Evolutionary conservation across 2,113 vertebrate species (phyloP).

Genomic region (Rhinoderma darwinii): DNA sequence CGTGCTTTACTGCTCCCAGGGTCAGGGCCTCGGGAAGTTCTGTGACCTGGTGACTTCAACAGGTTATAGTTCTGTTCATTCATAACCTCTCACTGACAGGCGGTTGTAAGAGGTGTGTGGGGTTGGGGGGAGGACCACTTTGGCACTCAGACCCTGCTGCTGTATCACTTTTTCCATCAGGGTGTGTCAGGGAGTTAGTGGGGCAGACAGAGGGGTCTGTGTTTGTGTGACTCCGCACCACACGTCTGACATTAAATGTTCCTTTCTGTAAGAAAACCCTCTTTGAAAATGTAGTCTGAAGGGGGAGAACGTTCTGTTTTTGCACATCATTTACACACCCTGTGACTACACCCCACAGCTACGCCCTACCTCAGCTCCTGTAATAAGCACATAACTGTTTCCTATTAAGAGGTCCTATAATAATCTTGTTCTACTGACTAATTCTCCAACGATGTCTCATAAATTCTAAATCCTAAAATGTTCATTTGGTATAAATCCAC

Average conservation of each 20-base stretch:
- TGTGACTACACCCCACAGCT: conserved; percentile 43
- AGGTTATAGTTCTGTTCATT: conserved; percentile 29
- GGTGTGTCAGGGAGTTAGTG: conserved; percentile 50
- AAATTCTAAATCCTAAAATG: conserved; percentile 2
- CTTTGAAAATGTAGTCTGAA: conserved; percentile 38
- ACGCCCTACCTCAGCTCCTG: conserved; percentile 4
- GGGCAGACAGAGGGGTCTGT: conserved; percentile 56
- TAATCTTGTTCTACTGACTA: conserved; percentile 35
- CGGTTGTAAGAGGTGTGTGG: conserved; percentile 43
- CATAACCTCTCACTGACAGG: conserved; percentile 32
- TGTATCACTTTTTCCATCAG: conserved; percentile 56
- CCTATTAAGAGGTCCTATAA: conserved; percentile 29
- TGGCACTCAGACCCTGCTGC: conserved; percentile 1
- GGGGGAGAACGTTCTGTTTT: conserved; percentile 26
- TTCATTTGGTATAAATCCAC: not conserved
- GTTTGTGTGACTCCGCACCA: conserved; percentile 38
- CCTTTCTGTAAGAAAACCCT: conserved; percentile 48
- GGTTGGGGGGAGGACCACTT: conserved; percentile 21
- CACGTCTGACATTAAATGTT: conserved; percentile 55
- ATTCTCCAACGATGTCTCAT: not conserved
- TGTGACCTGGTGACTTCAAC: conserved; percentile 10
- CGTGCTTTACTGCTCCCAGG: conserved; percentile 7
- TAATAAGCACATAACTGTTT: conserved; percentile 28
- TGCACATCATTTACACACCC: conserved; percentile 50
- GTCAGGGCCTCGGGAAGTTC: not conserved